Evolutionary conservation across 1,140 invertebrate genomes (phyloP), one percentile per base, ranked within the genome.

Genomic region (Bathynomus jamesi): DNA sequence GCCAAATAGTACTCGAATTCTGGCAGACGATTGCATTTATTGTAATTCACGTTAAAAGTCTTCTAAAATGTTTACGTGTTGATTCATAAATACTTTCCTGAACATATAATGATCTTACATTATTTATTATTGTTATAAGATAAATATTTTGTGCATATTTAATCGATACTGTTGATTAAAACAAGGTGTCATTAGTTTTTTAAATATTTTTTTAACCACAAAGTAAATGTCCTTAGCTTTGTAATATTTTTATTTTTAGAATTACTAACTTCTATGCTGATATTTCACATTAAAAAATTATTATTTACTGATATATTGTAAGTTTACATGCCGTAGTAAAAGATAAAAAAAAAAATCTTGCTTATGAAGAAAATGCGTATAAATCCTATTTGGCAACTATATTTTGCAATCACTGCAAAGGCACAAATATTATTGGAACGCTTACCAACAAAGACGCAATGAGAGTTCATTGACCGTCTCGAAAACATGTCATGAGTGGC

Each of bases 401-500:
- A 53, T 53, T 53, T 53, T 53, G 40, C 40, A 53, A 53, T 53
- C 40, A 53, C 40, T 53, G 40, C 40, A 53, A 53, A 53, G 40
- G 40, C 40, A 53, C 40, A 53, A 25, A 68, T 60, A 74, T 66
- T 70, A 67, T 67, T 74, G 72, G 72, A 74, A 74, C 72, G 32
- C 27, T 68, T 30, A 66, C 65, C 69, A 71, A 74, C 73, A 74
- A 74, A 74, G 73, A 74, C 73, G 73, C 73, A 74, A 68, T 71
- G 61, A 53, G 69, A 68, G 73, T 74, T 74, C 73, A 74, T 71
- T 74, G 73, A 74, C 73, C 73, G 73, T 74, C 73, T 74, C 65
- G 73, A 74, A 70, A 74, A 74, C 73, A 74, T 74, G 73, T 74
- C 73, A 74, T 74, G 73, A 74, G 73, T 74, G 73, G 73, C 69